These are phyloP conservation scores for Hypsibius dujardini DNA, from an alignment of 1,140 invertebrate genomes.

Conservation along the genomic window DNA sequence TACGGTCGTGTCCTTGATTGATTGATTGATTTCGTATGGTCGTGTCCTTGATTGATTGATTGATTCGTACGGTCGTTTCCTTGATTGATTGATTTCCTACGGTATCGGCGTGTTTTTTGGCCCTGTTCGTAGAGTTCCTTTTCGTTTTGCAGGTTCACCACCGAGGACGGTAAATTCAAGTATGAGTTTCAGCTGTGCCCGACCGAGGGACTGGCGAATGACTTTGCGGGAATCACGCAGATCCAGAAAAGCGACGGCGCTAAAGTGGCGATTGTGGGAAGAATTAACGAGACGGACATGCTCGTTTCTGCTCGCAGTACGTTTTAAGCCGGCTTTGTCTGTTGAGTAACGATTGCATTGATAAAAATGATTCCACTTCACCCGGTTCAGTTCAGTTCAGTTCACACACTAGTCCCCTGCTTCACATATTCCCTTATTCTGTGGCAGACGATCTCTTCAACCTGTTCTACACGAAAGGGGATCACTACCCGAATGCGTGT, in stretches of 20 bases:
- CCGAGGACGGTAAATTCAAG: not conserved
- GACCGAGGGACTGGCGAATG: not conserved
- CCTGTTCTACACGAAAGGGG: not conserved
- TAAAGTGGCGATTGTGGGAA: not conserved
- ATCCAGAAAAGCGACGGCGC: not conserved
- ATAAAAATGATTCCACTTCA: not conserved
- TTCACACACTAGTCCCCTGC: too few relatives aligned
- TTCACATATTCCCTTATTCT: not conserved
- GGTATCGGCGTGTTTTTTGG: too few relatives aligned
- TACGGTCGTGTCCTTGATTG: too few relatives aligned
- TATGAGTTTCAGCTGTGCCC: not conserved
- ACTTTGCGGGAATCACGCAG: not conserved
- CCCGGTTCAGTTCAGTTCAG: not conserved
- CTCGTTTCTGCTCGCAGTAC: not conserved
- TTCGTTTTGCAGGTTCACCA: not conserved
- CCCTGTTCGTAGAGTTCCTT: too few relatives aligned
- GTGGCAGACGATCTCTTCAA: not conserved
- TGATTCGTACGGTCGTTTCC: too few relatives aligned
- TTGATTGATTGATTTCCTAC: too few relatives aligned
- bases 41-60: too few relatives aligned
- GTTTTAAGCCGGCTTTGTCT: not conserved
- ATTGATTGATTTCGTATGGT: too few relatives aligned
- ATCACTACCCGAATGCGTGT: not conserved
- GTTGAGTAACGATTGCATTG: not conserved
- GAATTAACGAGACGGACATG: not conserved